Evolutionary conservation across 1,140 invertebrate species (phyloP).

Genomic region (Drosophila sucinea): DNA sequence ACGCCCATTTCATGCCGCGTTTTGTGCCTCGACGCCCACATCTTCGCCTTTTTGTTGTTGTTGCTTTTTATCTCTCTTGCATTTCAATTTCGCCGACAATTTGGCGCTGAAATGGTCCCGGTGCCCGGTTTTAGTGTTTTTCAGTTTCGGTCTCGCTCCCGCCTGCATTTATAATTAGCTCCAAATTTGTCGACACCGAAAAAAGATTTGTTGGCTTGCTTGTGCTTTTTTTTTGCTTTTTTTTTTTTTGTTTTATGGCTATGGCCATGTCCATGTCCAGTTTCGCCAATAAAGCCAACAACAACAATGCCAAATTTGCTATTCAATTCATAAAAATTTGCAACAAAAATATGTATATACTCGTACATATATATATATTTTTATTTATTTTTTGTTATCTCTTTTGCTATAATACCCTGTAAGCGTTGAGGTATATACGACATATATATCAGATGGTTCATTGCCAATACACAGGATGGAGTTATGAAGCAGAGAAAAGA

Average conservation of each 20-base stretch:
- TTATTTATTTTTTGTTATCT: background rate
- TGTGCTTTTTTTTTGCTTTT: conserved; percentile 8
- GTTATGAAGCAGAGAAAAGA: too few species aligned
- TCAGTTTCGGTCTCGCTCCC: conserved; percentile 49
- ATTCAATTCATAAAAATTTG: conserved; percentile 72
- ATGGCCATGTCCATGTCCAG: conserved; percentile 67
- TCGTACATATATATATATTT: background rate
- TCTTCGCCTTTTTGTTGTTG: background rate
- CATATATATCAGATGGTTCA: too few species aligned
- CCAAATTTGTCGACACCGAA: conserved; percentile 68
- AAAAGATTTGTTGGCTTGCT: conserved; percentile 50
- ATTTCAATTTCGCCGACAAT: conserved; percentile 12
- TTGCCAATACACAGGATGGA: too few species aligned
- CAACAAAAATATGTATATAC: background rate
- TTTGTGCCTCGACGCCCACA: conserved; percentile 10
- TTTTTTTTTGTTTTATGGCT: conserved; percentile 26
- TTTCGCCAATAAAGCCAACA: conserved; percentile 16
- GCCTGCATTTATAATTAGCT: conserved; percentile 79
- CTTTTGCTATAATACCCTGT: background rate
- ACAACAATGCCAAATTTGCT: conserved; percentile 56
- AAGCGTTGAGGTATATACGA: background rate
- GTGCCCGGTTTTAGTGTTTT: conserved; percentile 12
- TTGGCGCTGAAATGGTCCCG: conserved; percentile 12
- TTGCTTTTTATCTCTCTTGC: conserved; percentile 6
- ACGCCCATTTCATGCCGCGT: conserved; percentile 5